Percentiles rank a stretch among this genome's conserved stretches.
These are phyloP conservation scores for Anniella stebbinsi DNA, from an alignment of 2,797 vertebrate species.

Conservation along the genomic window DNA sequence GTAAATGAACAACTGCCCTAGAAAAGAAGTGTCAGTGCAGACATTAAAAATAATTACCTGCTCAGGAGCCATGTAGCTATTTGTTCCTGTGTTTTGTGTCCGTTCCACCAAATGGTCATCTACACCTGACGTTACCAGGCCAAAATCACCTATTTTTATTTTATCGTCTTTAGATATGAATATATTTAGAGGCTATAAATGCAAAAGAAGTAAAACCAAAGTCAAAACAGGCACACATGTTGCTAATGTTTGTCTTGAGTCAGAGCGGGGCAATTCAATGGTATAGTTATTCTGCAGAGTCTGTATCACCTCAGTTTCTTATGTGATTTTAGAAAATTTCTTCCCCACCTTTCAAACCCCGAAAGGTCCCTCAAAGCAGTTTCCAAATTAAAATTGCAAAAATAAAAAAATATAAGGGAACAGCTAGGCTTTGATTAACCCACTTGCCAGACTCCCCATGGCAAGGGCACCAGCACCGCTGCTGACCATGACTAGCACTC, in stretches of 20 bases:
- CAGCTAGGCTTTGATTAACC: background rate
- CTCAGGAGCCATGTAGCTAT: conserved; percentile 91
- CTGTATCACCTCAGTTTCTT: background rate
- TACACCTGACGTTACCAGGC: conserved; percentile 84
- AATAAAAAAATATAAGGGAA: no score
- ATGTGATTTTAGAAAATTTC: background rate
- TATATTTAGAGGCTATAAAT: conserved; percentile 88
- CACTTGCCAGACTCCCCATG: background rate
- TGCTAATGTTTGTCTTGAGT: background rate
- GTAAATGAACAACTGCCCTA: background rate
- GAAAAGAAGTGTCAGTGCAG: background rate
- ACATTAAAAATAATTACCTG: conserved; percentile 81
- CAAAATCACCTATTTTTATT: conserved; percentile 94
- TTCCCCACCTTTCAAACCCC: background rate
- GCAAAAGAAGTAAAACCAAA: conserved; percentile 6
- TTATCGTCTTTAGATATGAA: conserved; percentile 79
- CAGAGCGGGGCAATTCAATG: background rate
- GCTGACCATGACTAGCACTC: background rate
- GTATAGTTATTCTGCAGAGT: background rate
- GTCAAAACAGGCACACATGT: background rate
- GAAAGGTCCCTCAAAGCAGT: background rate
- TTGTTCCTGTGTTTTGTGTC: conserved; percentile 81
- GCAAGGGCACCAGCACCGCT: background rate
- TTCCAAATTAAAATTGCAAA: background rate
- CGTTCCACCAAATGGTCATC: conserved; percentile 64